Base-by-base conservation (phyloP, 2,888 invertebrate species). In the Hydraecia micacea region DNA sequence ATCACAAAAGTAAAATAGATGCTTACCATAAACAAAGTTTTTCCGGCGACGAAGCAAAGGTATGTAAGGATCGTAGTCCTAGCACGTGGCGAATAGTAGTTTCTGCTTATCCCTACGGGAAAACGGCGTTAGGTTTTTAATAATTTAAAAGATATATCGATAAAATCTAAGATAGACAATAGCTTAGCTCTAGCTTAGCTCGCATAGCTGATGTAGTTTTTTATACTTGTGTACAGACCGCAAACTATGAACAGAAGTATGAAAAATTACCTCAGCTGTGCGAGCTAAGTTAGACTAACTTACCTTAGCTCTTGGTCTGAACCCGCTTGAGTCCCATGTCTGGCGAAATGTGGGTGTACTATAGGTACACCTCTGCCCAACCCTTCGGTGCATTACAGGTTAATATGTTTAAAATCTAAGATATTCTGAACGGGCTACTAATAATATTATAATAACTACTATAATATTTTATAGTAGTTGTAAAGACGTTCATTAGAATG, bases 401-500 rank as follows among this genome's bases (percentile, higher is more conserved):
- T 6, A 36, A 36, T 36, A 32, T 69, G 15, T 2, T 58, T 58
- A 18, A 60, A 7, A 39, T 60, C 11, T 62, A 39, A 70, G 70
- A 70, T 39, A 67, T 62, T 52, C 42, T 32, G n/a, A 62, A 68
- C 21, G 18, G 4, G 21, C 18, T 21, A 28, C 67, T 68, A 71
- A 83, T n/a, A n/a, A n/a, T n/a, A n/a, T n/a, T n/a, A n/a, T n/a
- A n/a, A n/a, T n/a, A n/a, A n/a, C n/a, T n/a, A n/a, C n/a, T n/a
- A n/a, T n/a, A n/a, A n/a, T n/a, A 58, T 78, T 39, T 73, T 69
- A 79, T 39, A 66, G 60, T 84, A 36, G 71, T 68, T 72, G 13
- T n/a, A 72, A 46, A 62, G 25, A 15, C 49, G 62, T 75, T 81
- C 18, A 77, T 77, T 75, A 78, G 8, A 39, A 39, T 25, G 42